phyloP scores from a whole-genome alignment of 1,140 invertebrate species.

The Charaxes varanes region DNA sequence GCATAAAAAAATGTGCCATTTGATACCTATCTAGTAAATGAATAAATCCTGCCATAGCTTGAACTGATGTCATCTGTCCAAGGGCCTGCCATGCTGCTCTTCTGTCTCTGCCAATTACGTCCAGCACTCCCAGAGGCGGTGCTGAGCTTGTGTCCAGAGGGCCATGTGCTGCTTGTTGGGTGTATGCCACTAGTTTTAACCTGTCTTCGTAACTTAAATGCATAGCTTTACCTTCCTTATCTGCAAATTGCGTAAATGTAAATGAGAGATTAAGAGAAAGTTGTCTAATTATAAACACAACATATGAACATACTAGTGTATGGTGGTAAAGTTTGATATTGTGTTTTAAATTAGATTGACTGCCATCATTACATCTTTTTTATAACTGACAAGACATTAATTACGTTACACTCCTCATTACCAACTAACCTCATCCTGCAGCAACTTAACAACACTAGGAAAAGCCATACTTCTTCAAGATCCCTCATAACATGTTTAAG shows the following conservation, averaged over 20 bases:
- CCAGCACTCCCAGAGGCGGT: slow-evolving; percentile 92
- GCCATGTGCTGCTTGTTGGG: slow-evolving; percentile 92
- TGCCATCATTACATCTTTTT: no score
- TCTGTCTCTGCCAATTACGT: slow-evolving; percentile 95
- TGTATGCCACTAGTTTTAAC: slow-evolving; percentile 91
- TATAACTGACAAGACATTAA: no score
- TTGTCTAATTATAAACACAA: no score
- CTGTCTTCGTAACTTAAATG: slow-evolving; percentile 96
- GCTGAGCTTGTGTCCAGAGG: slow-evolving; percentile 85
- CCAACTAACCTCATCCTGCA: no score
- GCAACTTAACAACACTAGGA: no score
- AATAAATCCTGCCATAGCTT: slow-evolving; percentile 95
- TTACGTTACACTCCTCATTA: no score
- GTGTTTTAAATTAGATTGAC: no score
- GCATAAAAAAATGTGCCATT: no score
- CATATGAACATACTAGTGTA: no score
- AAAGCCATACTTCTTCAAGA: no score
- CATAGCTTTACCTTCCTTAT: slow-evolving; percentile 96
- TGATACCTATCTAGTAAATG: slow-evolving; percentile 86
- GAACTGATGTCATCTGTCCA: slow-evolving; percentile 87
- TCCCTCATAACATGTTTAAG: no score
- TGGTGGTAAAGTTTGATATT: no score
- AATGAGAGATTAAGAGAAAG: neutral
- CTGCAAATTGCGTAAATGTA: slow-evolving; percentile 55
- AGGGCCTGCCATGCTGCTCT: slow-evolving; percentile 94